Evolutionary conservation across 2,888 invertebrate genomes (phyloP).

Genomic region (Ischnura elegans): DNA sequence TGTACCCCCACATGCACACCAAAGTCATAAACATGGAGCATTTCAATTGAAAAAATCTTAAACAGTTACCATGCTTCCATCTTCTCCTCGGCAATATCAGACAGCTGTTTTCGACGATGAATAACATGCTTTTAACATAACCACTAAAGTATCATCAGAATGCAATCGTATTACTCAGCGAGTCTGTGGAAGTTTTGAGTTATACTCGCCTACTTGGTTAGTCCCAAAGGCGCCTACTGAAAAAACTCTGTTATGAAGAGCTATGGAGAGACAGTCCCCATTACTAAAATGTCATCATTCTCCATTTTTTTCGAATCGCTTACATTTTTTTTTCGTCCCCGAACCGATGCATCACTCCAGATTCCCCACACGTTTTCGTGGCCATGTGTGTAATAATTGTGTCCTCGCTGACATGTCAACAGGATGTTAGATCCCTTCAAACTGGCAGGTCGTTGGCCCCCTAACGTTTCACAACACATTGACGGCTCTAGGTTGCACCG

Average conservation of each 20-base stretch:
- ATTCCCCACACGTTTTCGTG: slow-evolving; percentile 3
- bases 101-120: neutral
- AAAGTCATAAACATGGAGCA: no score
- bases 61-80: neutral
- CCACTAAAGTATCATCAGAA: neutral
- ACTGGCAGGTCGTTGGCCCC: neutral
- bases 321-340: neutral
- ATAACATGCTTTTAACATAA: neutral
- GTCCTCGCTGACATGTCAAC: slow-evolving; percentile 45
- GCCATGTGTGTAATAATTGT: slow-evolving; percentile 1
- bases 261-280: neutral
- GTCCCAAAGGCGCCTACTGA: neutral
- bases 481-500: neutral
- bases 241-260: neutral
- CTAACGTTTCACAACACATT: neutral
- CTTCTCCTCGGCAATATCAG: neutral
- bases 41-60: neutral
- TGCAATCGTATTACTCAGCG: neutral
- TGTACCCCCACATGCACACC: no score
- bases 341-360: neutral
- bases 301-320: neutral
- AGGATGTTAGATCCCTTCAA: slow-evolving; percentile 46
- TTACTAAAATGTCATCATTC: neutral
- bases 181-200: neutral
- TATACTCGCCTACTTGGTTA: neutral